These are phyloP conservation scores for Etheostoma spectabile DNA, from an alignment of 2,113 vertebrate genomes.

Conservation along the genomic window DNA sequence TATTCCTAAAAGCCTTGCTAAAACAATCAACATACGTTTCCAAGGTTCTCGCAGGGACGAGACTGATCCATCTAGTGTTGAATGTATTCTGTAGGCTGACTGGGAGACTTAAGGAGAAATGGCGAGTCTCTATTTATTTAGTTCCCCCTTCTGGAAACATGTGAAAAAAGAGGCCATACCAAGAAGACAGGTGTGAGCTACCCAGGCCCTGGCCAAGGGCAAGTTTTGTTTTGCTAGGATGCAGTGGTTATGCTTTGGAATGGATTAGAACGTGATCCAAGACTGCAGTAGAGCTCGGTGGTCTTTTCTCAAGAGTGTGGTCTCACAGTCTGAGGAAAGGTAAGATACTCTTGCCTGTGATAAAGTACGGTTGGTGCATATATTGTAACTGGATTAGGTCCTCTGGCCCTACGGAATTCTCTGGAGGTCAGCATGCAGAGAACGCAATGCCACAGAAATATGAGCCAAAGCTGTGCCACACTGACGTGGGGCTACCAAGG, in stretches of 20 bases:
- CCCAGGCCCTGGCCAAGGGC: slow-evolving; percentile 71
- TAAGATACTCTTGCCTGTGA: slow-evolving; percentile 72
- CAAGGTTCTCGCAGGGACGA: background rate
- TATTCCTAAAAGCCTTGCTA: background rate
- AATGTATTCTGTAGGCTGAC: slow-evolving; percentile 11
- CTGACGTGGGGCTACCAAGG: slow-evolving; percentile 15
- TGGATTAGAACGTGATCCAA: slow-evolving; percentile 75
- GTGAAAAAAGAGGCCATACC: slow-evolving; percentile 33
- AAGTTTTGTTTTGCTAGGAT: slow-evolving; percentile 72
- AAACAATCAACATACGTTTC: slow-evolving; percentile 1
- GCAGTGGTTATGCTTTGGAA: slow-evolving; percentile 69
- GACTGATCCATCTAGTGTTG: background rate
- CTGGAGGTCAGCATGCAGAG: slow-evolving; percentile 59
- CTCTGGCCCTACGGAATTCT: slow-evolving; percentile 65
- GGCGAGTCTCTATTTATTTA: slow-evolving; percentile 31
- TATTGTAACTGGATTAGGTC: slow-evolving; percentile 75
- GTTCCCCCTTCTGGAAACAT: slow-evolving; percentile 37
- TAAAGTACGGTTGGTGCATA: slow-evolving; percentile 63
- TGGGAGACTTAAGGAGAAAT: slow-evolving; percentile 15
- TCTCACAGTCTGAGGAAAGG: slow-evolving; percentile 71
- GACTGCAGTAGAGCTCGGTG: slow-evolving; percentile 59
- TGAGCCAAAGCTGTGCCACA: slow-evolving; percentile 47
- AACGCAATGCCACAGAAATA: slow-evolving; percentile 54
- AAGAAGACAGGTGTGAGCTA: slow-evolving; percentile 66
- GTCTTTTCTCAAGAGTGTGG: slow-evolving; percentile 73